These are phyloP conservation scores for Pseudomugil gertrudae DNA, from an alignment of 2,797 vertebrate genomes.

Conservation along the genomic window DNA sequence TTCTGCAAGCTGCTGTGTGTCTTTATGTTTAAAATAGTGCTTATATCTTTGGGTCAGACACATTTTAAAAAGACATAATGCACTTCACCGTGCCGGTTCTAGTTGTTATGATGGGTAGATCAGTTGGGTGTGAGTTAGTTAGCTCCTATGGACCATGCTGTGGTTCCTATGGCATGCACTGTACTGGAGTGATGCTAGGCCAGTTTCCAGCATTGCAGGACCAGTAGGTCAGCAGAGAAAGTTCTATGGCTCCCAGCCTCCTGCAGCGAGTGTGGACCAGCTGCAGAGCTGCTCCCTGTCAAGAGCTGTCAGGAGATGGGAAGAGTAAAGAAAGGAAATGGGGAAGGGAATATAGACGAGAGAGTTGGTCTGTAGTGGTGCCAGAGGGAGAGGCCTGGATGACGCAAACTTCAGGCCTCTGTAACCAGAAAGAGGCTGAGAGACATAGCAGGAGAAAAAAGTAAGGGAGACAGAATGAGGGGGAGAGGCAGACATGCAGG, in stretches of 20 bases:
- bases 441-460: constrained; percentile 51
- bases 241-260: constrained; percentile 69
- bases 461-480: constrained; percentile 63
- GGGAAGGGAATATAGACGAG: constrained; percentile 40
- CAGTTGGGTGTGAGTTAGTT: neutral
- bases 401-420: constrained; percentile 67
- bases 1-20: neutral
- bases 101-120: neutral
- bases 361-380: constrained; percentile 61
- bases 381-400: constrained; percentile 69
- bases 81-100: too few relatives aligned
- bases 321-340: constrained; percentile 41
- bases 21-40: neutral
- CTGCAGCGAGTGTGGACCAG: constrained; percentile 71
- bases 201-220: constrained; percentile 37
- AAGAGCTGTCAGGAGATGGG: constrained; percentile 49
- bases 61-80: neutral
- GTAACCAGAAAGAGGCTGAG: constrained; percentile 61
- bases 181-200: constrained; percentile 8
- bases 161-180: neutral
- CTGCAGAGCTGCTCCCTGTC: constrained; percentile 70
- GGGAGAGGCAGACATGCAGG: constrained; percentile 82
- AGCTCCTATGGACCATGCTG: constrained; percentile 7
- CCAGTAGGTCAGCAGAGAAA: constrained; percentile 44
- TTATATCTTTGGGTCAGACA: neutral